These are phyloP conservation scores for Drosophila auraria DNA, from an alignment of 1,140 invertebrate species.

Conservation along the genomic window DNA sequence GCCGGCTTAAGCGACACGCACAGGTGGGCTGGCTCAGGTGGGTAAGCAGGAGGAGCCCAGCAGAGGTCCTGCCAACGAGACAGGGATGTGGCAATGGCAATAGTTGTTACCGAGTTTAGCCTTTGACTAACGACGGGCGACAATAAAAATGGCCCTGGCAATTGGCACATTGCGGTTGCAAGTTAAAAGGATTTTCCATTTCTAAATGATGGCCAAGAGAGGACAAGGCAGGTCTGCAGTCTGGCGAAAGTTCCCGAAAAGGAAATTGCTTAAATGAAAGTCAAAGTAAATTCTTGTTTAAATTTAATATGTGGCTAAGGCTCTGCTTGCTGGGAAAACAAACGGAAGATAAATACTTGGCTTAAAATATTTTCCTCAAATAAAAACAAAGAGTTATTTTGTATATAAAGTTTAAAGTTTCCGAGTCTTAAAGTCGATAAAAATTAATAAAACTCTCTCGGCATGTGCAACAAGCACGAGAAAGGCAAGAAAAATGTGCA, in stretches of 20 bases:
- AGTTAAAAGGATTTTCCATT: constrained; percentile 75
- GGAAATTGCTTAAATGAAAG: constrained; percentile 13
- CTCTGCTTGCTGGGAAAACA: background rate
- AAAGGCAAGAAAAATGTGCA: constrained; percentile 29
- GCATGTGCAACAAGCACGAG: constrained; percentile 31
- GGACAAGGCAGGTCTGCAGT: background rate
- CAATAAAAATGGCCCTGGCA: constrained; percentile 74
- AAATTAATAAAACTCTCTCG: constrained; percentile 32
- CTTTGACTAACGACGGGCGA: constrained; percentile 72
- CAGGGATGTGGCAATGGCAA: constrained; percentile 60
- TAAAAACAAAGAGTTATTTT: background rate
- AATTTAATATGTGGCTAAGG: background rate
- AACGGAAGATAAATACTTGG: background rate
- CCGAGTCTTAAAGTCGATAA: background rate
- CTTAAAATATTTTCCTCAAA: background rate
- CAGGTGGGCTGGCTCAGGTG: constrained; percentile 27
- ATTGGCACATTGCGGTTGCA: constrained; percentile 78
- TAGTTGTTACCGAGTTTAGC: constrained; percentile 66
- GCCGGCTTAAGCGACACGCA: constrained; percentile 78
- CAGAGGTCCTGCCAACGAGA: constrained; percentile 31
- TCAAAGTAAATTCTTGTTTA: constrained; percentile 3
- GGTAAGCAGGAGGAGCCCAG: background rate
- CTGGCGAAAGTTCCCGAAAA: background rate
- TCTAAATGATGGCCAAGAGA: constrained; percentile 59
- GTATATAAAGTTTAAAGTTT: background rate